Conservation (phyloP, 1,140 invertebrate species). For the Sycophila sp. region DNA sequence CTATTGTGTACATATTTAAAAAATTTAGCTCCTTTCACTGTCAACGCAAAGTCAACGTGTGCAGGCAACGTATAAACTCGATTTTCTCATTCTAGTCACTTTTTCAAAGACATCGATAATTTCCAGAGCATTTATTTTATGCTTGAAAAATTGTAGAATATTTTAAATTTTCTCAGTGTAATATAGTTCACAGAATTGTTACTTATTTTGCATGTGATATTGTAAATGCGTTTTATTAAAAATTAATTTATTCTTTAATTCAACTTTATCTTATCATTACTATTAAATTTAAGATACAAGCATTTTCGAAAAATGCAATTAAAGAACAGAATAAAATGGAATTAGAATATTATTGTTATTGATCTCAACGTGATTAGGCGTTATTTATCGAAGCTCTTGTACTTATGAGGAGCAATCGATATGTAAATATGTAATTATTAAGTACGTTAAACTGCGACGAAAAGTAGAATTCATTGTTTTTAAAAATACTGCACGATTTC, state of each 20-base stretch:
- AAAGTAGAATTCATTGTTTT: too few relatives aligned
- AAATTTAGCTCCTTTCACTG: too few relatives aligned
- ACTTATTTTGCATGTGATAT: background rate
- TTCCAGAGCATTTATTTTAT: too few relatives aligned
- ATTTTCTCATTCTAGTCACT: background rate
- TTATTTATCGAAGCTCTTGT: constrained; percentile 4
- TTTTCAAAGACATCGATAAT: background rate
- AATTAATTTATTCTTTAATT: background rate
- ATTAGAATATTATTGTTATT: constrained; percentile 8
- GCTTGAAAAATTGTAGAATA: too few relatives aligned
- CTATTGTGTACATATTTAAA: too few relatives aligned
- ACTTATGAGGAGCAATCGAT: constrained; percentile 3
- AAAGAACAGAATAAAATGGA: background rate
- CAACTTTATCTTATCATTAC: background rate
- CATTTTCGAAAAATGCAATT: background rate
- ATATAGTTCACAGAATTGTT: too few relatives aligned
- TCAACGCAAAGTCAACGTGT: too few relatives aligned
- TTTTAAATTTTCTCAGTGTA: too few relatives aligned
- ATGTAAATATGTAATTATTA: constrained; percentile 48
- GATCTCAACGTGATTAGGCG: constrained; percentile 2
- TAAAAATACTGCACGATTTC: too few relatives aligned
- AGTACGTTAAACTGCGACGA: too few relatives aligned
- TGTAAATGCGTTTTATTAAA: background rate
- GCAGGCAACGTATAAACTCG: too few relatives aligned
- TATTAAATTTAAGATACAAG: background rate